phyloP scores from a whole-genome alignment of 2,888 invertebrate genomes.

The Sialis fuliginosa region DNA sequence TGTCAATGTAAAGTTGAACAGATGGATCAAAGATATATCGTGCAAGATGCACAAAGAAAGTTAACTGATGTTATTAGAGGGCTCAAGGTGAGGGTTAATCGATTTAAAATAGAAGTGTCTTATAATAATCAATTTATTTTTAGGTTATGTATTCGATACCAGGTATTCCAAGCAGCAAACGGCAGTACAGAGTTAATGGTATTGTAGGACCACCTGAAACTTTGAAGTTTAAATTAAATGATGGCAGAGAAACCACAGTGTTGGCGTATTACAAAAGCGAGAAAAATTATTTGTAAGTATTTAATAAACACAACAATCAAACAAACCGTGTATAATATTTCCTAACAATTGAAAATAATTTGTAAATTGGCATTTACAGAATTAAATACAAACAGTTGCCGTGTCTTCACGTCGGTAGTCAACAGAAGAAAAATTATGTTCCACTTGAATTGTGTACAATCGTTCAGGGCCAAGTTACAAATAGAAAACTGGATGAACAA shows the following conservation, averaged over 20 bases:
- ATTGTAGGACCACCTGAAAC: conserved; percentile 19
- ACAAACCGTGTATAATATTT: too few species aligned
- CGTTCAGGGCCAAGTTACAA: conserved; percentile 55
- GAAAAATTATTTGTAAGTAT: conserved; percentile 23
- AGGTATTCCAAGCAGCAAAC: conserved; percentile 20
- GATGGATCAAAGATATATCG: too few species aligned
- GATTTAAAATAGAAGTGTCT: too few species aligned
- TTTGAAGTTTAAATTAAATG: conserved; percentile 21
- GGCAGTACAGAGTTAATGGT: conserved; percentile 29
- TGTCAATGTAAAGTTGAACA: background rate
- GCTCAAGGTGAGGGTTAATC: too few species aligned
- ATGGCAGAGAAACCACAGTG: conserved; percentile 24
- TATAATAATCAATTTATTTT: conserved; percentile 9
- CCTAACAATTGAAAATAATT: too few species aligned
- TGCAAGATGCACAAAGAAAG: too few species aligned
- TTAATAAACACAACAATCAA: background rate
- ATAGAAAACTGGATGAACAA: conserved; percentile 59
- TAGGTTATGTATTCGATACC: conserved; percentile 31
- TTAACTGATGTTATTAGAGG: too few species aligned
- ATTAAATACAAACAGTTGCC: conserved; percentile 50
- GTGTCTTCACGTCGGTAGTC: conserved; percentile 65
- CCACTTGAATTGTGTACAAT: conserved; percentile 74
- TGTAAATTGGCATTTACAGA: conserved; percentile 15
- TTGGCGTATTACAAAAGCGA: conserved; percentile 24
- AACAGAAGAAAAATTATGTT: conserved; percentile 50